Conservation (phyloP, 2,888 invertebrate species). For the Ochropacha duplaris region DNA sequence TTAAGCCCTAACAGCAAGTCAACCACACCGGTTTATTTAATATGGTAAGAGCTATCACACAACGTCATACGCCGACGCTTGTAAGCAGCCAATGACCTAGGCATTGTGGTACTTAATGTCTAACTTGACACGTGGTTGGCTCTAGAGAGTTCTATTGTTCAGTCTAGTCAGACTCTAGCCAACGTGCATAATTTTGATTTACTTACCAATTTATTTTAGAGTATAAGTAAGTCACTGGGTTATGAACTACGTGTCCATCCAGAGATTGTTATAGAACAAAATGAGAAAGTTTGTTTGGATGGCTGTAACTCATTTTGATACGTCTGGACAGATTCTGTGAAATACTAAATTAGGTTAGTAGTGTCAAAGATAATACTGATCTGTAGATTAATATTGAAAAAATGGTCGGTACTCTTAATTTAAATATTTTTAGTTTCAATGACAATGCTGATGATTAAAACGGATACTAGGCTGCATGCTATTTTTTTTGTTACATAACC, state of each 20-base stretch:
- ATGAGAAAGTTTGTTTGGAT: neutral
- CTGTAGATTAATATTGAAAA: too few species aligned
- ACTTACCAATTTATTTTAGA: neutral
- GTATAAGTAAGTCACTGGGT: neutral
- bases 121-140: conserved; percentile 5
- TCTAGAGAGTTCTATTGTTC: neutral
- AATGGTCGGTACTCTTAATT: neutral
- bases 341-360: neutral
- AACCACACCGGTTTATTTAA: conserved; percentile 6
- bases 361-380: neutral
- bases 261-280: neutral
- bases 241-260: neutral
- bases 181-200: neutral
- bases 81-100: conserved; percentile 33
- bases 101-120: conserved; percentile 30
- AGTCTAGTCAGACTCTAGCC: neutral
- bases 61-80: conserved; percentile 26
- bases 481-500: too few species aligned
- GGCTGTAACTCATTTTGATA: neutral
- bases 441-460: too few species aligned
- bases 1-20: neutral
- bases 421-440: neutral
- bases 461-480: too few species aligned
- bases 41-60: conserved; percentile 4
- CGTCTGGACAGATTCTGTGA: neutral